Evolutionary conservation across 2,888 invertebrate species (phyloP).

Genomic region (Diarsia mendica): DNA sequence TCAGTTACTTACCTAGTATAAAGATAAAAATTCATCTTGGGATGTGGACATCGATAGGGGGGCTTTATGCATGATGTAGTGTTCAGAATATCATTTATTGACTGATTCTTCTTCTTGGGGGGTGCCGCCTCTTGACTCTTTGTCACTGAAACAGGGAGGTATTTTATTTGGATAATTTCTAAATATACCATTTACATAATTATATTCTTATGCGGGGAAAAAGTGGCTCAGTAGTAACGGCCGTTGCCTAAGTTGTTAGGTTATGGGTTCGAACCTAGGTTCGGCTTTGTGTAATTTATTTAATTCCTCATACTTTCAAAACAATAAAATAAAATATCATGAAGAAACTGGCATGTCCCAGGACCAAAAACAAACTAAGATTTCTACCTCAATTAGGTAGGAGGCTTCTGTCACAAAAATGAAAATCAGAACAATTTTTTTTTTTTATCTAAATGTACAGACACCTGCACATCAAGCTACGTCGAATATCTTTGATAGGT

Average conservation of each 20-base stretch:
- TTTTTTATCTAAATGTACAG: not conserved
- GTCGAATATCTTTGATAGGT: no score
- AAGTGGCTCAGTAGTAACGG: no score
- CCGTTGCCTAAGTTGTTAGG: not conserved
- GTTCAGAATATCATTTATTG: constrained; percentile 93
- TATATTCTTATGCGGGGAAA: not conserved
- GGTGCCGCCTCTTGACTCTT: constrained; percentile 79
- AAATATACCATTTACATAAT: not conserved
- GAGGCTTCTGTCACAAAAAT: not conserved
- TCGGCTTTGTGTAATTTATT: not conserved
- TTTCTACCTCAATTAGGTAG: not conserved
- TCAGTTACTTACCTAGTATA: constrained; percentile 92
- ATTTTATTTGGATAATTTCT: not conserved
- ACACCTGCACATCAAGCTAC: no score
- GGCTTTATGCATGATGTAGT: constrained; percentile 95
- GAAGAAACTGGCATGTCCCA: no score
- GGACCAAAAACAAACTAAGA: not conserved
- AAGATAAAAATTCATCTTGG: constrained; percentile 94
- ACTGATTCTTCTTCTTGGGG: constrained; percentile 88
- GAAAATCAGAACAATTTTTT: not conserved
- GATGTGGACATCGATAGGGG: constrained; percentile 95
- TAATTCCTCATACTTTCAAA: not conserved
- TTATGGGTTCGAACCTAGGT: not conserved
- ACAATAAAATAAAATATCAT: not conserved
- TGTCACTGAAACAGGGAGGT: constrained; percentile 76